Base-by-base conservation (phyloP, 1,140 invertebrate genomes). In the Euglossa dilemma region DNA sequence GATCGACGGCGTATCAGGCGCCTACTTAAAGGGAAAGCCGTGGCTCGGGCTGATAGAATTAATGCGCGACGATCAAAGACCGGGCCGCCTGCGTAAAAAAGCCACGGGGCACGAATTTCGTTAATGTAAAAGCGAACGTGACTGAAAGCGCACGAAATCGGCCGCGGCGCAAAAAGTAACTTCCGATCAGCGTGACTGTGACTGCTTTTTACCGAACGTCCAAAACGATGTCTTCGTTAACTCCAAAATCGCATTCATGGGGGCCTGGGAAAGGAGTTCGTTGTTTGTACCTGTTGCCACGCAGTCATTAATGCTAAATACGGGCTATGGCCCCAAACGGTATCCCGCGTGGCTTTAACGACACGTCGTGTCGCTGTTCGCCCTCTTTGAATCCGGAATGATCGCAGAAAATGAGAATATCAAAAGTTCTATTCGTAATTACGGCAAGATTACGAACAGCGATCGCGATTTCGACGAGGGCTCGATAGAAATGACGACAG, bases 41-140 rank as follows among this genome's bases (percentile, higher is more conserved):
- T 47, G 79, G n/a, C 6, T 5, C 11, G 25, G 54, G 18, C 12
- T 36, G 43, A 67, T 57, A 82, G 80, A 82, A 82, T 76, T 67
- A 81, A 67, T 76, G 52, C 25, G 61, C 6, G 1, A 14, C 23
- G 63, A 57, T 82, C 80, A 82, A 76, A 82, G 72, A 25, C 6
- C n/a, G 6, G 43, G 16, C 72, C 72, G 72, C 25, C 72, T n/a
- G 12, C 16, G 23, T 81, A 67, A 75, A 66, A 81, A 74, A 50
- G 20, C n/a, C 8, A 0, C 25, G 25, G 36, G 28, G 2, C 61
- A 75, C 80, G 63, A 82, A 67, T 82, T 82, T 82, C 25, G 63
- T 82, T 57, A 67, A 82, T 76, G 61, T 67, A 75, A 82, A 82
- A 69, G 72, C 61, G 61, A 75, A 75, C 80, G 80, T 81, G 70